Base-by-base conservation (phyloP, 1,140 invertebrate genomes). In the Zaprionus vittiger region DNA sequence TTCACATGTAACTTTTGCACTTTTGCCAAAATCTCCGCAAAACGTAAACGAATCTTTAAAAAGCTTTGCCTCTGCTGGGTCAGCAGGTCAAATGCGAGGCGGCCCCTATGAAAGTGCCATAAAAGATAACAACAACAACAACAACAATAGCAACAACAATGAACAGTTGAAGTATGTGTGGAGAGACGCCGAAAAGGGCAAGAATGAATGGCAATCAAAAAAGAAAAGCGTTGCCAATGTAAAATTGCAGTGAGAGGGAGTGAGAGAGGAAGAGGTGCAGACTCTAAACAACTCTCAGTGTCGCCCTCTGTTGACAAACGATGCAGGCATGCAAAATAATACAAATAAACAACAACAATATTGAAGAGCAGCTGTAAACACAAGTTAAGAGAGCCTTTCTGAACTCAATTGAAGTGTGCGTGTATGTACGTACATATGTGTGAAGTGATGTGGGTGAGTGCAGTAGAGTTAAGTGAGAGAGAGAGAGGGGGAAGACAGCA, bases 41-140 rank as follows among this genome's bases (percentile, higher is more conserved):
- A 71, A 71, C 73, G 54, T 75, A 75, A 77, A 67, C 74, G 74
- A 77, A 73, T 77, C 74, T 73, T 34, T 67, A 1, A 17, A 17
- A 20, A 17, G 47, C 20, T 20, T 5, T 61, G 41, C 41, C 61
- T 66, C 74, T 77, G 74, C 56, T 77, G 74, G 74, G 74, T 77
- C 74, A 77, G 56, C 74, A 31, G 74, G 74, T 73, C 69, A 73
- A 61, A 66, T 37, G 74, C 74, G 31, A 73, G 60, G 62, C 67
- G n/a, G 73, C 67, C 73, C 59, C 67, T 73, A 34, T 73, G 71
- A 61, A 73, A 73, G 63, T 73, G 34, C 71, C 73, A 49, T 38
- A 61, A 73, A 63, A 61, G 38, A 52, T 26, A 47, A 41, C 22
- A 67, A 54, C 24, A 73, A 41, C 22, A 67, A 54, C 24, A 73